These are phyloP conservation scores for Ara ararauna DNA, from an alignment of 2,797 vertebrate genomes.

Conservation along the genomic window DNA sequence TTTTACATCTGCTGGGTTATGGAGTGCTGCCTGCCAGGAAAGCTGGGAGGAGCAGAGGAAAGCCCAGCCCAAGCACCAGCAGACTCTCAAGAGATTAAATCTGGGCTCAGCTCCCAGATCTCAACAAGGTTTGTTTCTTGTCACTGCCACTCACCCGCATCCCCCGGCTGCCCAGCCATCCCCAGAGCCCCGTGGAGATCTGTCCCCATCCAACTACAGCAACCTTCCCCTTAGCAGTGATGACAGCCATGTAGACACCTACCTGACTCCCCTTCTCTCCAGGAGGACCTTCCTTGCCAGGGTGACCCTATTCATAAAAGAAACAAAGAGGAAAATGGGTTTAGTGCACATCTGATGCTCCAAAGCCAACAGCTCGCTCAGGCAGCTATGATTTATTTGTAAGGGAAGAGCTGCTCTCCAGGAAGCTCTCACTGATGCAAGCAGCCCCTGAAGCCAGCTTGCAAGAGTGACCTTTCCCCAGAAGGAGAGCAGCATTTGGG, in stretches of 20 bases:
- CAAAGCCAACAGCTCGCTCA: background rate
- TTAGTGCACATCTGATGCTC: background rate
- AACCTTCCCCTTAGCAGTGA: background rate
- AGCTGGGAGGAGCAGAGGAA: background rate
- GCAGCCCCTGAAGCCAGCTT: background rate
- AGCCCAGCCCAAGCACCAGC: background rate
- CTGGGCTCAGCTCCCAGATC: background rate
- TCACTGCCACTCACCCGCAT: background rate
- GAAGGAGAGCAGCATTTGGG: background rate
- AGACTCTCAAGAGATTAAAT: background rate
- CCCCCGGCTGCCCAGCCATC: background rate
- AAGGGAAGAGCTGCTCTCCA: background rate
- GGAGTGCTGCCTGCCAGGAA: background rate
- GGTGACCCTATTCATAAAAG: constrained; percentile 87
- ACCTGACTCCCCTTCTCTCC: constrained; percentile 97
- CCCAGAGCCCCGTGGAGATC: rapidly evolving
- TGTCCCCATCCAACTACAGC: background rate
- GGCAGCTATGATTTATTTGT: background rate
- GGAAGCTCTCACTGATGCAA: background rate
- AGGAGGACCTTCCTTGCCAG: constrained; percentile 94
- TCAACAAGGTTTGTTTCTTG: background rate
- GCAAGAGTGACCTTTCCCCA: background rate
- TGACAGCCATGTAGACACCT: background rate
- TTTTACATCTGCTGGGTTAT: rapidly evolving
- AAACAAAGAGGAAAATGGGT: background rate